phyloP scores from a whole-genome alignment of 2,888 invertebrate species.

The Hydraecia micacea region DNA sequence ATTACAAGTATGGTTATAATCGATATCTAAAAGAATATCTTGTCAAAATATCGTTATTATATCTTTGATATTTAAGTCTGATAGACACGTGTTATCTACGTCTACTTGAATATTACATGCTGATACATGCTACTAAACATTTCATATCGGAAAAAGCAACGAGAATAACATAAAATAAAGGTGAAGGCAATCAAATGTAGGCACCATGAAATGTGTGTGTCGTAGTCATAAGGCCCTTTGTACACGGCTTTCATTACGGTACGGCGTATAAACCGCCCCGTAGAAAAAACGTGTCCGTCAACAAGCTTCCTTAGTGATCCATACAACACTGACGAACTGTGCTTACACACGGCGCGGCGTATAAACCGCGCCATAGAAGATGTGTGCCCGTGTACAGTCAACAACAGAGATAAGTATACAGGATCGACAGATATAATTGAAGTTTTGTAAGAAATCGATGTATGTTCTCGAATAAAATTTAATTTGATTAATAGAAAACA shows the following conservation, averaged over 20 bases:
- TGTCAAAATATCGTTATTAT: slow-evolving; percentile 31
- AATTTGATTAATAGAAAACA: too few species aligned
- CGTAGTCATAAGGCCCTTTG: not conserved
- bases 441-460: too few species aligned
- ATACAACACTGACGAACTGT: not conserved
- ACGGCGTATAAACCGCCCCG: not conserved
- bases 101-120: slow-evolving; percentile 46
- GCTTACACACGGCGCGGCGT: not conserved
- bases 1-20: slow-evolving; percentile 34
- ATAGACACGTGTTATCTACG: slow-evolving; percentile 33
- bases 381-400: too few species aligned
- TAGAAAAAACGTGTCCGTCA: not conserved
- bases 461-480: too few species aligned
- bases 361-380: not conserved
- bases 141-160: slow-evolving; percentile 28
- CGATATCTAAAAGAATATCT: slow-evolving; percentile 25
- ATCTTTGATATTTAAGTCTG: slow-evolving; percentile 29
- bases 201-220: not conserved
- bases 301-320: too few species aligned
- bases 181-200: slow-evolving; percentile 43
- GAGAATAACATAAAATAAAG: slow-evolving; percentile 40
- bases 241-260: not conserved
- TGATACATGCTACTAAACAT: slow-evolving; percentile 43
- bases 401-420: too few species aligned
- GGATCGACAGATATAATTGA: too few species aligned